These are phyloP conservation scores for Neoarius graeffei DNA, from an alignment of 2,113 vertebrate genomes.

Conservation along the genomic window DNA sequence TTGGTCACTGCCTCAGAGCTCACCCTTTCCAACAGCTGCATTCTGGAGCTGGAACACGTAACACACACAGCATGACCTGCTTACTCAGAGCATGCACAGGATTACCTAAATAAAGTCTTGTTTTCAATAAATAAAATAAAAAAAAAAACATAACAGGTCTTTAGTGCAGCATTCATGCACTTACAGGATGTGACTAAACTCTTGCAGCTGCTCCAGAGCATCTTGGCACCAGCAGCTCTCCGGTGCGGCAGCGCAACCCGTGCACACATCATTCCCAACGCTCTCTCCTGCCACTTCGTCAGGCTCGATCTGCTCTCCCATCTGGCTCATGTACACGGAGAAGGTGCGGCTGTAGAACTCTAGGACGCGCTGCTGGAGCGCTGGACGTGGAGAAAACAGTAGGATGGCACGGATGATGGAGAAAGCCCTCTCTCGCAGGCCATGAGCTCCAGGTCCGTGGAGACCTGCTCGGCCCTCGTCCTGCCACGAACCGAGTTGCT, in stretches of 20 bases:
- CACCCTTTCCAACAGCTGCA: slow-evolving; percentile 90
- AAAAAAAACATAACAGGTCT: not conserved
- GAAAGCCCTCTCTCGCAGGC: slow-evolving; percentile 83
- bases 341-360: slow-evolving; percentile 91
- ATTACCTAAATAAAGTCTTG: not conserved
- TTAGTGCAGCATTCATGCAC: slow-evolving; percentile 52
- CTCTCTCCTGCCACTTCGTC: slow-evolving; percentile 59
- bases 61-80: not conserved
- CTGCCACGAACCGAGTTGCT: slow-evolving; percentile 82
- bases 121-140: not conserved
- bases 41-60: slow-evolving; percentile 71
- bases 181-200: slow-evolving; percentile 88
- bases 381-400: slow-evolving; percentile 84
- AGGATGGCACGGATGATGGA: slow-evolving; percentile 88
- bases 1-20: slow-evolving; percentile 88
- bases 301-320: slow-evolving; percentile 58
- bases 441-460: slow-evolving; percentile 74
- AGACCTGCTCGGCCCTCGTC: slow-evolving; percentile 62
- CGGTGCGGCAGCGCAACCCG: slow-evolving; percentile 75
- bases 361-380: slow-evolving; percentile 85
- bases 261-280: slow-evolving; percentile 64
- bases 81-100: not conserved
- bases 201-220: slow-evolving; percentile 85
- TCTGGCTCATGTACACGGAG: slow-evolving; percentile 86
- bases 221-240: slow-evolving; percentile 86